phyloP scores from a whole-genome alignment of 2,888 invertebrate genomes.

The Acanthococcus lagerstroemiae region DNA sequence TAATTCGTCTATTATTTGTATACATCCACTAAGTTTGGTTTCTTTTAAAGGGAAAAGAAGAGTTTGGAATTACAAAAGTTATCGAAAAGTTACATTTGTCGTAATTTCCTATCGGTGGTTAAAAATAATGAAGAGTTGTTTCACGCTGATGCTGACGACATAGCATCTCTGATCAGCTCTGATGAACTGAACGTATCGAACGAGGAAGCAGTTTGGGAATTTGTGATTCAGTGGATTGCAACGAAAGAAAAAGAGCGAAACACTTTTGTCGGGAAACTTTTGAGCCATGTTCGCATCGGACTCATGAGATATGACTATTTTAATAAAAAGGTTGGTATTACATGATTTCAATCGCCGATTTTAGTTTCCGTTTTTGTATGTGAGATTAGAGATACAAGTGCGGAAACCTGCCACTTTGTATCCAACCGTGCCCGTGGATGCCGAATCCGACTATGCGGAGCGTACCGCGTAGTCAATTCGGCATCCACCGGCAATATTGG shows the following conservation, averaged over 20 bases:
- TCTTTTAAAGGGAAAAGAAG: slow-evolving; percentile 9
- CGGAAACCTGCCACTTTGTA: too few relatives aligned
- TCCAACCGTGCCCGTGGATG: too few relatives aligned
- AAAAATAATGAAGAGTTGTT: slow-evolving; percentile 19
- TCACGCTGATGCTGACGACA: background rate
- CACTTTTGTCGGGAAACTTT: slow-evolving; percentile 1
- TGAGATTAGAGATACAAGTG: too few relatives aligned
- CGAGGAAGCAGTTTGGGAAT: slow-evolving; percentile 22
- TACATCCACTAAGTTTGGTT: too few relatives aligned
- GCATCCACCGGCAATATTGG: too few relatives aligned
- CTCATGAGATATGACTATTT: slow-evolving; percentile 25
- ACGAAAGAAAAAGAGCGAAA: slow-evolving; percentile 15
- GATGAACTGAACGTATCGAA: slow-evolving; percentile 19
- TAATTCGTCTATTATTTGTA: background rate
- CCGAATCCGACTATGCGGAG: too few relatives aligned
- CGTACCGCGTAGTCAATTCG: too few relatives aligned
- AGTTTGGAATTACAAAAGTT: slow-evolving; percentile 6
- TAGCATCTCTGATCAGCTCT: slow-evolving; percentile 11
- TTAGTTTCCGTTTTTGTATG: too few relatives aligned
- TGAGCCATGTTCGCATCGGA: slow-evolving; percentile 16
- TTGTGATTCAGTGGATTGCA: slow-evolving; percentile 9
- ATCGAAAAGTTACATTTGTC: slow-evolving; percentile 20
- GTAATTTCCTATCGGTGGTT: slow-evolving; percentile 15
- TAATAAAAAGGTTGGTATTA: slow-evolving; percentile 10
- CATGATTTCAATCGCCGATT: too few relatives aligned